These are phyloP conservation scores for Lasius platythorax DNA, from an alignment of 2,888 invertebrate species.

Conservation along the genomic window DNA sequence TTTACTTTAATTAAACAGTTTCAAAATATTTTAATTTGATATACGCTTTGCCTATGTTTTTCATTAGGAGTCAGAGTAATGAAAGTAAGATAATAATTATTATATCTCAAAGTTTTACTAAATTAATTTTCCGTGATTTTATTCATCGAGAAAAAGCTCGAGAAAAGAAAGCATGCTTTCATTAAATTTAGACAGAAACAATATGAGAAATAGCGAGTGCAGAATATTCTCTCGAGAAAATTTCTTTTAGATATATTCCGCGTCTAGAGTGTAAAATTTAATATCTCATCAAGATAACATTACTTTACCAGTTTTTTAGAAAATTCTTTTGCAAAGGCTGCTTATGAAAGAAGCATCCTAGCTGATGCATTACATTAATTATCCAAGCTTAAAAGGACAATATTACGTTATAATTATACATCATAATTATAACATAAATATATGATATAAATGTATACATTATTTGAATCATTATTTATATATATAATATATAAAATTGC, in stretches of 20 bases:
- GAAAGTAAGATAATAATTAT: neutral
- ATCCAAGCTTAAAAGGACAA: neutral
- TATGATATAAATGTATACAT: neutral
- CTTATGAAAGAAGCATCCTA: neutral
- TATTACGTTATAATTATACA: neutral
- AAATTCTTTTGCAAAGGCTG: slow-evolving; percentile 6
- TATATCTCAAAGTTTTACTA: neutral
- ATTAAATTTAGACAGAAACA: slow-evolving; percentile 30
- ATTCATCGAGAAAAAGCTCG: neutral
- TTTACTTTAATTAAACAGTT: neutral
- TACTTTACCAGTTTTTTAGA: slow-evolving; percentile 9
- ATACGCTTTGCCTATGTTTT: neutral
- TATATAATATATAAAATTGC: too few species aligned
- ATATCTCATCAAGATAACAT: slow-evolving; percentile 5
- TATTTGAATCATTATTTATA: neutral
- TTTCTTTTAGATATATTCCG: neutral
- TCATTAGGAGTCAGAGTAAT: neutral
- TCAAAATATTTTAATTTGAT: neutral
- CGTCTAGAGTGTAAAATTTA: slow-evolving; percentile 24
- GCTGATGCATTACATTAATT: slow-evolving; percentile 10
- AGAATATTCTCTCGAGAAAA: slow-evolving; percentile 4
- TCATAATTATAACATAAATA: neutral
- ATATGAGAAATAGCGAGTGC: neutral
- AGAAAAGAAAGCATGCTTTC: neutral
- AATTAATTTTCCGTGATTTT: slow-evolving; percentile 8